Evolutionary conservation across 2,888 invertebrate species (phyloP).

Genomic region (Drosophila pseudotalamancana): DNA sequence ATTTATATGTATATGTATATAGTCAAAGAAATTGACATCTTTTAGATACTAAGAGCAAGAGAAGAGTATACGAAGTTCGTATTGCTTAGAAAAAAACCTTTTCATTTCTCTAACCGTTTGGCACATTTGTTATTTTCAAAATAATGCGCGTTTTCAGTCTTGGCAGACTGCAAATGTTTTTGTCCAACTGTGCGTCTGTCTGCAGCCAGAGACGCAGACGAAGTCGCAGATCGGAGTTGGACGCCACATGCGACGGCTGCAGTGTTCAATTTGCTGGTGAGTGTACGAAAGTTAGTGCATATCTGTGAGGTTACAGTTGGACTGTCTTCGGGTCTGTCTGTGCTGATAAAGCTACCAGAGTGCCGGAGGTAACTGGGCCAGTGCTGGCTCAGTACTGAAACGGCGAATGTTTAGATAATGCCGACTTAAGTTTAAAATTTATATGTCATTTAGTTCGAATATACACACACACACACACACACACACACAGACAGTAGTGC

Average conservation of each 20-base stretch:
- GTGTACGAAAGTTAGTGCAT: constrained; percentile 4
- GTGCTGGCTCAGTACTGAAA: constrained; percentile 28
- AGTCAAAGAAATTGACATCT: too few relatives aligned
- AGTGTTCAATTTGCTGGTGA: constrained; percentile 9
- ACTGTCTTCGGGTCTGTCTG: constrained; percentile 5
- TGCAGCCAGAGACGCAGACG: neutral
- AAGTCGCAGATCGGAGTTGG: constrained; percentile 14
- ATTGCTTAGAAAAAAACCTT: neutral
- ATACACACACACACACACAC: constrained; percentile 11
- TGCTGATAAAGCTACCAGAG: constrained; percentile 44
- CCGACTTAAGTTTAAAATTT: constrained; percentile 64
- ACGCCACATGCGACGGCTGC: constrained; percentile 27
- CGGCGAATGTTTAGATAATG: constrained; percentile 62
- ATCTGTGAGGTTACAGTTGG: constrained; percentile 21
- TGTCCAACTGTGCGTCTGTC: constrained; percentile 23
- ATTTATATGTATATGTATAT: too few relatives aligned
- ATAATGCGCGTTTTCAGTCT: constrained; percentile 41
- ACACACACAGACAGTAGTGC: constrained; percentile 4
- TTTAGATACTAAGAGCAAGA: too few relatives aligned
- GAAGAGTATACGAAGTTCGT: constrained; percentile 8
- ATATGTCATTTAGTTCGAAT: constrained; percentile 61
- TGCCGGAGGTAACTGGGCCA: constrained; percentile 43
- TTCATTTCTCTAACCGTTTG: neutral
- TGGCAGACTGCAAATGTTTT: constrained; percentile 47
- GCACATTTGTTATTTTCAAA: constrained; percentile 36